These are phyloP conservation scores for Danaus melanippus DNA, from an alignment of 1,140 invertebrate species.

Conservation along the genomic window DNA sequence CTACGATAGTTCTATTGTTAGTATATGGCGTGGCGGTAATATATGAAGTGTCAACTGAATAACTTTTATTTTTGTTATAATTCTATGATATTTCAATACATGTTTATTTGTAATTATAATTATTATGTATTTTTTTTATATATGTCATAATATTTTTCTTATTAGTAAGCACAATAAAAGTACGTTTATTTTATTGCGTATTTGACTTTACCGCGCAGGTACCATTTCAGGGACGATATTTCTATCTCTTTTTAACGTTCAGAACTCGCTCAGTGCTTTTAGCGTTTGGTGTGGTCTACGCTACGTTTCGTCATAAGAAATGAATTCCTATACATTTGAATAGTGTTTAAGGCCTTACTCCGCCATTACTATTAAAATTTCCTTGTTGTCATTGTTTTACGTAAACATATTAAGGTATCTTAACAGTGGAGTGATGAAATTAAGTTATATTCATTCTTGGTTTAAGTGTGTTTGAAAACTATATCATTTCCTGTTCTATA, in stretches of 20 bases:
- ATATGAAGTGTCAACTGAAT: conserved; percentile 24
- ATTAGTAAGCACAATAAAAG: conserved; percentile 5
- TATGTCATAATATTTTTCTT: conserved; percentile 8
- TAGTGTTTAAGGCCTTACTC: conserved; percentile 53
- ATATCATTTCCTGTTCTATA: conserved; percentile 68
- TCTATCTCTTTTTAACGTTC: conserved; percentile 50
- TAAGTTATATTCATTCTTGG: conserved; percentile 21
- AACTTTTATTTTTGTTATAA: conserved; percentile 15
- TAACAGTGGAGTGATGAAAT: conserved; percentile 22
- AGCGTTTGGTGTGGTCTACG: conserved; percentile 38
- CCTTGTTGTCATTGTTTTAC: conserved; percentile 36
- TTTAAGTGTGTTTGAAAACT: conserved; percentile 46
- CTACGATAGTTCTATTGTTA: conserved; percentile 32
- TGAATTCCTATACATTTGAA: conserved; percentile 43
- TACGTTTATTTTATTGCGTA: conserved; percentile 26
- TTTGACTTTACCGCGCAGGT: conserved; percentile 69
- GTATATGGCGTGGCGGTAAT: conserved; percentile 33
- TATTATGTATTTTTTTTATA: conserved; percentile 3
- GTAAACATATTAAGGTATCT: conserved; percentile 16
- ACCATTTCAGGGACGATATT: conserved; percentile 43
- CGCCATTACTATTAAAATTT: conserved; percentile 57
- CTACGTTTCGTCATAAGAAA: conserved; percentile 55
- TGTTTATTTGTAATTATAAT: neutral
- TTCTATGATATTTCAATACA: neutral
- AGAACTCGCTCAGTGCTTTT: conserved; percentile 36